Evolutionary conservation across 2,113 vertebrate species (phyloP).

Genomic region (Trachemys scripta): DNA sequence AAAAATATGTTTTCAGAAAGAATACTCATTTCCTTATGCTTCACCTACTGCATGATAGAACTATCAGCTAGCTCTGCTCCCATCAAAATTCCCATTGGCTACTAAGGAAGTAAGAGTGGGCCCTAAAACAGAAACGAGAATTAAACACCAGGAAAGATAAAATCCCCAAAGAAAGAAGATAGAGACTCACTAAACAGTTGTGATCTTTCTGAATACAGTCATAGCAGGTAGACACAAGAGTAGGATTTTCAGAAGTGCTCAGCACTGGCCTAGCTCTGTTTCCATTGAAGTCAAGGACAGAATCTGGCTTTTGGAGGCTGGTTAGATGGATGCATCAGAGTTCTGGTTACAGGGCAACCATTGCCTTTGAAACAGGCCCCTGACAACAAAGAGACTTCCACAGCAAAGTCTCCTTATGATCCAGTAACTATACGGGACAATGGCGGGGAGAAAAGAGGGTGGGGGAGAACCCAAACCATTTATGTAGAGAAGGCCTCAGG

Average conservation of each 20-base stretch:
- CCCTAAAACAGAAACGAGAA: not conserved
- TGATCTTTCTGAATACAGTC: not conserved
- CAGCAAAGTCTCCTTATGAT: fast-evolving
- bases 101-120: not conserved
- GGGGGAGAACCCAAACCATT: slow-evolving; percentile 57
- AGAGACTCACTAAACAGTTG: not conserved
- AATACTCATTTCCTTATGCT: not conserved
- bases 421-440: not conserved
- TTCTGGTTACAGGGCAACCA: not conserved
- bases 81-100: not conserved
- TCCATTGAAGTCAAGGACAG: not conserved
- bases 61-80: fast-evolving
- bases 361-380: not conserved
- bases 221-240: fast-evolving
- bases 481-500: not conserved
- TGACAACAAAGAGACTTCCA: not conserved
- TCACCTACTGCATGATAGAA: not conserved
- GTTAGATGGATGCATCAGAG: not conserved
- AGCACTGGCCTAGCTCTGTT: fast-evolving
- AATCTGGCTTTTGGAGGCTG: not conserved
- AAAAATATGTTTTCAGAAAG: not conserved
- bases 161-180: slow-evolving; percentile 6
- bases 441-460: not conserved
- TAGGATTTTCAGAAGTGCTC: not conserved
- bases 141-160: not conserved